Evolutionary conservation across 2,113 vertebrate genomes (phyloP).

Genomic region (Spilogale gracilis): DNA sequence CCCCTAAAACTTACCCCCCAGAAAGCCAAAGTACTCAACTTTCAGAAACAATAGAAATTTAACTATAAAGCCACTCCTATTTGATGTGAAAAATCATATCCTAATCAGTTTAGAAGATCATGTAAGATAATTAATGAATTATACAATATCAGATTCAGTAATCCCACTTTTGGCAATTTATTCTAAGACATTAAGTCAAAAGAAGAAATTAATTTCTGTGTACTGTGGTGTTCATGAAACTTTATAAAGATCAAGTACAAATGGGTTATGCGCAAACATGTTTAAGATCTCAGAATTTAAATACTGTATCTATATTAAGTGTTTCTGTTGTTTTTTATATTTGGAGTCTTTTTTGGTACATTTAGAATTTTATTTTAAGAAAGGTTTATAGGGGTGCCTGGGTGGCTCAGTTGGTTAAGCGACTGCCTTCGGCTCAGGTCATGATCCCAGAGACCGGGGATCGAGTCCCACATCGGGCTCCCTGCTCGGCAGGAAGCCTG

Average conservation of each 20-base stretch:
- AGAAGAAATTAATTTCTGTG: background rate
- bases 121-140: background rate
- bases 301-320: background rate
- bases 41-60: background rate
- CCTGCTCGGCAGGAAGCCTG: too few relatives aligned
- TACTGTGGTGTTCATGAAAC: background rate
- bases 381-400: background rate
- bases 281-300: conserved; percentile 26
- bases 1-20: background rate
- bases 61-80: background rate
- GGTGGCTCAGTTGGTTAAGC: too few relatives aligned
- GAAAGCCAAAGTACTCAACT: background rate
- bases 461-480: too few relatives aligned
- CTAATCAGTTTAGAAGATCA: conserved; percentile 1
- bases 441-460: too few relatives aligned
- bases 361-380: conserved; percentile 32
- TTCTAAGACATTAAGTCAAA: conserved; percentile 31
- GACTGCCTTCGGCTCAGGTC: too few relatives aligned
- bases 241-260: background rate
- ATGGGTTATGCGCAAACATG: background rate
- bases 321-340: background rate
- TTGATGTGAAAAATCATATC: conserved; percentile 4
- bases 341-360: background rate
- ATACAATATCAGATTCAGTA: background rate
- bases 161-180: background rate